These are phyloP conservation scores for Sinhomidia bicolor DNA, from an alignment of 2,888 invertebrate genomes.

Conservation along the genomic window DNA sequence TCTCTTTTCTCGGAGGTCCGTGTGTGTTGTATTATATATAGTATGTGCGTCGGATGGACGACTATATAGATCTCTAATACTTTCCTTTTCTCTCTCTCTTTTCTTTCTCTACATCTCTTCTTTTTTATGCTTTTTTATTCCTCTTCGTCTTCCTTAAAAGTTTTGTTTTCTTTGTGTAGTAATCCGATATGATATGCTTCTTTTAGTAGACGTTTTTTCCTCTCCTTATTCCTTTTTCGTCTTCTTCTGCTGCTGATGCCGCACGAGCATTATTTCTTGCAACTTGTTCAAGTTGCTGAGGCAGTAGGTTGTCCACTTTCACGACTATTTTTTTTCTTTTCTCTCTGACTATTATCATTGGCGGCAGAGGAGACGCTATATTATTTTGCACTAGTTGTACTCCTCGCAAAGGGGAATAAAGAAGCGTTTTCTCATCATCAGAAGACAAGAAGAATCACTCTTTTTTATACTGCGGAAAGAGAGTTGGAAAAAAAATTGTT, in stretches of 20 bases:
- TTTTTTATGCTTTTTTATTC: constrained; percentile 17
- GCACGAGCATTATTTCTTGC: constrained; percentile 35
- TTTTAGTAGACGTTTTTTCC: constrained; percentile 39
- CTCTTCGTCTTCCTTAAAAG: constrained; percentile 22
- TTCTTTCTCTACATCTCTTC: constrained; percentile 9
- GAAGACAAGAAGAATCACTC: constrained; percentile 39
- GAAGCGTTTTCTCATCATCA: constrained; percentile 53
- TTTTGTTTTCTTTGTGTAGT: constrained; percentile 59
- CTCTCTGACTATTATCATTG: constrained; percentile 29
- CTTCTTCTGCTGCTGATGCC: constrained; percentile 18
- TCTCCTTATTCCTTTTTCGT: background rate
- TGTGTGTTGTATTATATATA: background rate
- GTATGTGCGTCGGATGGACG: constrained; percentile 39
- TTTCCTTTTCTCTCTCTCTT: background rate
- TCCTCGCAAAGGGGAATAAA: constrained; percentile 2
- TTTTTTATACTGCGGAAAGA: constrained; percentile 52
- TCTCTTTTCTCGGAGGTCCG: constrained; percentile 35
- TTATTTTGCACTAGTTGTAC: constrained; percentile 8
- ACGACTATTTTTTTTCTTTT: background rate
- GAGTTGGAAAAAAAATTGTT: constrained; percentile 23
- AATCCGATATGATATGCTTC: constrained; percentile 66
- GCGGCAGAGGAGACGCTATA: background rate
- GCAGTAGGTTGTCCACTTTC: constrained; percentile 46
- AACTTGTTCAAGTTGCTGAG: constrained; percentile 50
- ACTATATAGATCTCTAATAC: constrained; percentile 7